Evolutionary conservation across 1,140 invertebrate genomes (phyloP).

Genomic region (Philopotamus ludificatus): DNA sequence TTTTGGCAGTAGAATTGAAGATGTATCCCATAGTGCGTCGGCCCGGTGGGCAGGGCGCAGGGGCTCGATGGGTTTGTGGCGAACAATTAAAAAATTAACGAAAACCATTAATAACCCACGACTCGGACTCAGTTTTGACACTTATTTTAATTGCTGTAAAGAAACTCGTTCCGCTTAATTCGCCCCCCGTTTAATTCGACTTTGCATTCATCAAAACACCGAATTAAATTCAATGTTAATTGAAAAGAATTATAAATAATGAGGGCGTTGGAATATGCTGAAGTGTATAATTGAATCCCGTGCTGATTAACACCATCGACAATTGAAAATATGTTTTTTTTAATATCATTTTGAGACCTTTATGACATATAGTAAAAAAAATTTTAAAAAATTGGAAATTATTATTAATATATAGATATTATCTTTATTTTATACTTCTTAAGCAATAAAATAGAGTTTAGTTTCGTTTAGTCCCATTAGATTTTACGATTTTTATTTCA

Average conservation of each 20-base stretch:
- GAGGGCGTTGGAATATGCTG: no score
- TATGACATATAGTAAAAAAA: no score
- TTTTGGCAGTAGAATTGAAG: background rate
- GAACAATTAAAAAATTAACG: slow-evolving; percentile 23
- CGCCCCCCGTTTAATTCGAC: background rate
- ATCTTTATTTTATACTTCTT: no score
- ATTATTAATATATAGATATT: no score
- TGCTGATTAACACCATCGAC: background rate
- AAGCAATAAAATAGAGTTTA: no score
- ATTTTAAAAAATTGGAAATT: no score
- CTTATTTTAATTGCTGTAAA: slow-evolving; percentile 20
- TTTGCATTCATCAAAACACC: background rate
- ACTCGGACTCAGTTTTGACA: slow-evolving; percentile 16
- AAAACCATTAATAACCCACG: slow-evolving; percentile 15
- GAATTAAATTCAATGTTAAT: no score
- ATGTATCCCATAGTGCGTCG: background rate
- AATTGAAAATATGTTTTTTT: background rate
- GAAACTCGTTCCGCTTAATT: background rate
- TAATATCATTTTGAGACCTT: no score
- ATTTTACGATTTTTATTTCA: no score
- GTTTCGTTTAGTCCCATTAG: no score
- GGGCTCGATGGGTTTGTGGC: background rate
- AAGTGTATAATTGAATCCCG: background rate
- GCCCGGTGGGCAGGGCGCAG: background rate
- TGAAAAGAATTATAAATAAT: no score